Evolutionary conservation across 2,888 invertebrate genomes (phyloP).

Genomic region (Meghimatium bilineatum): DNA sequence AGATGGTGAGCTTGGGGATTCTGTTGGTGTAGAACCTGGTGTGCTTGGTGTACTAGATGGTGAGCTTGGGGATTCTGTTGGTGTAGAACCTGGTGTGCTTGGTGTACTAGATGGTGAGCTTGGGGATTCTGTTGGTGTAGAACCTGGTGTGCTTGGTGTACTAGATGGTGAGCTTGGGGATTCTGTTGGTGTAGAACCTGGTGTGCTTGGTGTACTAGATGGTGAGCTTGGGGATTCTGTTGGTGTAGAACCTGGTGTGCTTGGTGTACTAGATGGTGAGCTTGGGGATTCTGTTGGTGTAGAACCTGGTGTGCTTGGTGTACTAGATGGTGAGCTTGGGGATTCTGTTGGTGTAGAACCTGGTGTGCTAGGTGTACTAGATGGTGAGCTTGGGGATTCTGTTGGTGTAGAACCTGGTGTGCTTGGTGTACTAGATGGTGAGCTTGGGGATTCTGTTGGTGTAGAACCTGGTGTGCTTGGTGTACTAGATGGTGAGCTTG

Average conservation of each 20-base stretch:
- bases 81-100: background rate
- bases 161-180: background rate
- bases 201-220: background rate
- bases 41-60: no score
- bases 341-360: no score
- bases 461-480: no score
- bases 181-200: no score
- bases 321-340: background rate
- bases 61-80: no score
- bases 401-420: background rate
- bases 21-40: no score
- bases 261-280: background rate
- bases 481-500: background rate
- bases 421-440: background rate
- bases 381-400: background rate
- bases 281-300: no score
- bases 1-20: background rate
- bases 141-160: conserved; percentile 5
- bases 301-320: conserved; percentile 3
- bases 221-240: conserved; percentile 1
- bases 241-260: background rate
- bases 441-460: background rate
- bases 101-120: conserved; percentile 1
- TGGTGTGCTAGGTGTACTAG: background rate
- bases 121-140: no score